Evolutionary conservation across 2,113 vertebrate species (phyloP).

Genomic region (Pseudorasbora parva): DNA sequence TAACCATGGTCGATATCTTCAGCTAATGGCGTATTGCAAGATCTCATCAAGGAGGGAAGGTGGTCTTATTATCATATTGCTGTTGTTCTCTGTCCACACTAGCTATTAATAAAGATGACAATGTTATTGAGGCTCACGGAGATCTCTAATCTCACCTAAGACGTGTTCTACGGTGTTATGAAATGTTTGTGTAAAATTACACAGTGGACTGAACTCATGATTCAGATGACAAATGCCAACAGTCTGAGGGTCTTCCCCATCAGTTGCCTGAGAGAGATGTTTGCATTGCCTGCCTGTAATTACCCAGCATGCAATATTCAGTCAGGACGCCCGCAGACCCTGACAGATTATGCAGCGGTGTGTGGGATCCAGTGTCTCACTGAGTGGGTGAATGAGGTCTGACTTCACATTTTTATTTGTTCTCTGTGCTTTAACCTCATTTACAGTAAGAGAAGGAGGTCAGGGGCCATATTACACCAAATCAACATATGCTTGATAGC

Average conservation of each 20-base stretch:
- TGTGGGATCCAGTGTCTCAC: constrained; percentile 41
- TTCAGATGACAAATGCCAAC: constrained; percentile 49
- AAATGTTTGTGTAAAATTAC: constrained; percentile 33
- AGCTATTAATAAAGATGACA: constrained; percentile 2
- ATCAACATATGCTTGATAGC: constrained; percentile 38
- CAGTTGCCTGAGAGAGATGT: constrained; percentile 23
- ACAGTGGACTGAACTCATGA: constrained; percentile 43
- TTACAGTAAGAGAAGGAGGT: constrained; percentile 37
- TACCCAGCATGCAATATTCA: constrained; percentile 36
- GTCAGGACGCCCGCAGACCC: constrained; percentile 16
- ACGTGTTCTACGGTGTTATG: constrained; percentile 31
- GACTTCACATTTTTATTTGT: constrained; percentile 42
- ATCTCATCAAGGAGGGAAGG: background rate
- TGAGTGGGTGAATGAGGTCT: constrained; percentile 15
- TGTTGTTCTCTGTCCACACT: background rate
- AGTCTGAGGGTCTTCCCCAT: constrained; percentile 7
- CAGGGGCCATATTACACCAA: constrained; percentile 25
- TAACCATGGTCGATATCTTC: constrained; percentile 16
- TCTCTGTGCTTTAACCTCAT: constrained; percentile 35
- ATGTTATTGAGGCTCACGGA: background rate
- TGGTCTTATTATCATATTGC: background rate
- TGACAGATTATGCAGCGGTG: constrained; percentile 53
- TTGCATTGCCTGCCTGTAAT: constrained; percentile 35
- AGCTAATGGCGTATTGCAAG: constrained; percentile 7
- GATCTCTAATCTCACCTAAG: background rate